Conservation (phyloP, 2,888 invertebrate species). For the Esperia sulphurella region DNA sequence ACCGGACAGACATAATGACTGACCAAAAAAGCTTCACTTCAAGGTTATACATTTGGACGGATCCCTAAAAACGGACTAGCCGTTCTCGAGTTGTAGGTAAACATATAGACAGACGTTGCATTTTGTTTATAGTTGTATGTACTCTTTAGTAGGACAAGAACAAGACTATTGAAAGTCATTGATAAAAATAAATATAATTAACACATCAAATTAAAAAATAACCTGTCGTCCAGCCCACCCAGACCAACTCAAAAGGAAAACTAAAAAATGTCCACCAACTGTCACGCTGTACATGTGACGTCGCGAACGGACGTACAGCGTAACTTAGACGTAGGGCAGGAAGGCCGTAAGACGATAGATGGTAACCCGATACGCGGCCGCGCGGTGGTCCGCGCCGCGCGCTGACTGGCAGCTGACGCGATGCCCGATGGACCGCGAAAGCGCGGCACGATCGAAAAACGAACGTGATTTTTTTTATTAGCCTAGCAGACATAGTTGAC, state of each 20-base stretch:
- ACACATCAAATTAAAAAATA: neutral
- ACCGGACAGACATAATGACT: no score
- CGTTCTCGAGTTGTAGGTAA: no score
- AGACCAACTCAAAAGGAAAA: constrained; percentile 27
- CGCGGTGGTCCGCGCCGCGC: constrained; percentile 66
- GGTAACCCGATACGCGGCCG: constrained; percentile 63
- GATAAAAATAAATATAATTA: neutral
- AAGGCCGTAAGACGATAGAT: constrained; percentile 73
- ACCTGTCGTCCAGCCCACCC: constrained; percentile 10
- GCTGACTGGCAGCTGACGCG: constrained; percentile 73
- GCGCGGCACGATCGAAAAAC: constrained; percentile 66
- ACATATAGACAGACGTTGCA: no score
- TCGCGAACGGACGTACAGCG: constrained; percentile 60
- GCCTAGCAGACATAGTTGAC: constrained; percentile 36
- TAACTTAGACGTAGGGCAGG: constrained; percentile 76
- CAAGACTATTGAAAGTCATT: no score
- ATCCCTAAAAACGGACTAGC: no score
- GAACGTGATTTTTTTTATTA: constrained; percentile 40
- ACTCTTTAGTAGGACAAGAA: no score
- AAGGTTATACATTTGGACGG: no score
- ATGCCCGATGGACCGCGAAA: constrained; percentile 78
- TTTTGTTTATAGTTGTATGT: no score
- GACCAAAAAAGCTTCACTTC: no score
- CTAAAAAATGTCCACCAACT: constrained; percentile 47
- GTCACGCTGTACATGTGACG: constrained; percentile 45